phyloP scores from a whole-genome alignment of 2,113 vertebrate species.

The Loxodonta africana region DNA sequence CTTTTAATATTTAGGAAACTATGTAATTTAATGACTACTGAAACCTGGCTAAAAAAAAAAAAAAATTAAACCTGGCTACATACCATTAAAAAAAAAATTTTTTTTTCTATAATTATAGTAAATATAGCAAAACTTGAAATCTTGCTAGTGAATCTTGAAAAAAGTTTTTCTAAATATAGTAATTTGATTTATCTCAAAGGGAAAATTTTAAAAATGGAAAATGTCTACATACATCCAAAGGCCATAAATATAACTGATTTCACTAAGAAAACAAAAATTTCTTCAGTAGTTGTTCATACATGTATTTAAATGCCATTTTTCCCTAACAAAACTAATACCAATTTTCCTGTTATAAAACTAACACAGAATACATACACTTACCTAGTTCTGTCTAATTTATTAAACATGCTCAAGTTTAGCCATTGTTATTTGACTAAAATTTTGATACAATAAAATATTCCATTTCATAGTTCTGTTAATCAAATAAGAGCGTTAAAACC shows the following conservation, averaged over 20 bases:
- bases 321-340: background rate
- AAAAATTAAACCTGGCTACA: background rate
- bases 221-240: background rate
- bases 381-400: background rate
- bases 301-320: background rate
- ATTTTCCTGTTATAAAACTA: background rate
- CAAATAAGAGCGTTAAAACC: background rate
- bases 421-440: background rate
- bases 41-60: background rate
- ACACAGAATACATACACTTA: background rate
- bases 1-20: background rate
- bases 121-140: background rate
- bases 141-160: background rate
- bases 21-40: background rate
- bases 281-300: background rate
- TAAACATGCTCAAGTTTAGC: background rate
- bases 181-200: background rate
- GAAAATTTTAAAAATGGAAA: background rate
- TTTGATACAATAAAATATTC: background rate
- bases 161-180: conserved; percentile 8
- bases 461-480: background rate
- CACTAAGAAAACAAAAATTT: background rate
- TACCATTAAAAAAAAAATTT: no score
- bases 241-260: background rate
- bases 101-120: background rate